Conservation (phyloP, 2,888 invertebrate species). For the Tetragonula carbonaria region DNA sequence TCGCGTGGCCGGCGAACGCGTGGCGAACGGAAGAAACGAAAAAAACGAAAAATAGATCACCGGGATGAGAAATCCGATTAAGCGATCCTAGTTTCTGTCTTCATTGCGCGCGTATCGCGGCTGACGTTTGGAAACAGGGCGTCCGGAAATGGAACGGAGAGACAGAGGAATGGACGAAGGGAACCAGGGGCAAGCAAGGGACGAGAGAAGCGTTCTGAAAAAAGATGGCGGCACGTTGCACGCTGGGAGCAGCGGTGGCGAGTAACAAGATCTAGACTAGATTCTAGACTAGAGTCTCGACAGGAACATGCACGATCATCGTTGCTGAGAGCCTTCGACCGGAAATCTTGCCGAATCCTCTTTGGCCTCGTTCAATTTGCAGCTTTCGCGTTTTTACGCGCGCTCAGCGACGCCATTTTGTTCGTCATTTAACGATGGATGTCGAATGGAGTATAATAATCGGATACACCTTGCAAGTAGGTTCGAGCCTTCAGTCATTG, state of each 20-base stretch:
- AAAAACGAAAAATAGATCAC: constrained; percentile 8
- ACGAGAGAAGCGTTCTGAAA: not conserved
- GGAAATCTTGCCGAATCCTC: constrained; percentile 64
- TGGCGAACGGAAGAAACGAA: constrained; percentile 20
- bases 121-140: constrained; percentile 61
- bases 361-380: constrained; percentile 60
- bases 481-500: no score
- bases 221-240: not conserved
- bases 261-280: not conserved
- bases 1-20: not conserved
- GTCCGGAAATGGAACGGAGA: not conserved
- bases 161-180: not conserved
- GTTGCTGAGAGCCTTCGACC: constrained; percentile 69
- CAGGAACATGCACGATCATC: constrained; percentile 63
- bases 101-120: constrained; percentile 59
- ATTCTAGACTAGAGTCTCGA: constrained; percentile 31
- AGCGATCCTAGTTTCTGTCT: constrained; percentile 60
- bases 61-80: constrained; percentile 61
- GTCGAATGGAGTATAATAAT: no score
- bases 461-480: no score
- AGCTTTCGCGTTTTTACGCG: constrained; percentile 41
- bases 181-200: not conserved
- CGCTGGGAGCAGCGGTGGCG: constrained; percentile 27
- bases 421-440: constrained; percentile 6
- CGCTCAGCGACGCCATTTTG: constrained; percentile 19